Base-by-base conservation (phyloP, 2,797 vertebrate genomes). In the Alauda arvensis region DNA sequence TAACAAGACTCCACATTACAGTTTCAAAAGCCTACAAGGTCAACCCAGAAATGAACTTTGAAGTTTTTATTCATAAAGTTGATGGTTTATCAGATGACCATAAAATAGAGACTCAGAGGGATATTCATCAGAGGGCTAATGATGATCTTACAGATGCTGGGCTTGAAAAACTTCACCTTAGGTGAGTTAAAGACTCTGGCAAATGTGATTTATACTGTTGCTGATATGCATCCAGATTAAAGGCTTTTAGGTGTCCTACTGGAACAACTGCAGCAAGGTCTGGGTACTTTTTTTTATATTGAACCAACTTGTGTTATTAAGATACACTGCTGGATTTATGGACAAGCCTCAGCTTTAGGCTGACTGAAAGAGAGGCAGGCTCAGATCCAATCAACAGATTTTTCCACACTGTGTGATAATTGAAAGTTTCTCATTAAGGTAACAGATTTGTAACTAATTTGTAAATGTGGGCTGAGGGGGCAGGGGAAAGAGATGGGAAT, bases 61-160 rank as follows among this genome's bases (percentile, higher is more conserved):
- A 99, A 96, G 99, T 99, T 95, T 99, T 99, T 90, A 99, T 99
- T 96, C 99, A 99, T 97, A 99, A 99, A 98, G 99, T 99, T 91
- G 99, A 99, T 93, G 99, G 99, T 67, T 97, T 99, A 77, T 99
- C 99, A 4, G 99, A 99, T 91, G 99, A 99, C 95, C 99, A 99
- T 97, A 99, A 99, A 97, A 99, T 99, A 89, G 99, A 99, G 97
- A 99, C 99, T 26, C 99, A 99, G 96, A 97, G 99, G 83, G 99
- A 99, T 97, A 99, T 99, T 96, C 99, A 99, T 95, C 99, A 99
- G 97, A 98, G 99, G 95, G 99, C 99, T 94, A 99, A 99, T 51
- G 99, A 99, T 90, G 99, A 99, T 85, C 98, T 99, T 92, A 99
- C 98, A 3, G 99, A 99, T 88, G 99, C 98, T 57, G 99, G 98